These are phyloP conservation scores for Eustalomyia histrio DNA, from an alignment of 2,888 invertebrate genomes.

Conservation along the genomic window DNA sequence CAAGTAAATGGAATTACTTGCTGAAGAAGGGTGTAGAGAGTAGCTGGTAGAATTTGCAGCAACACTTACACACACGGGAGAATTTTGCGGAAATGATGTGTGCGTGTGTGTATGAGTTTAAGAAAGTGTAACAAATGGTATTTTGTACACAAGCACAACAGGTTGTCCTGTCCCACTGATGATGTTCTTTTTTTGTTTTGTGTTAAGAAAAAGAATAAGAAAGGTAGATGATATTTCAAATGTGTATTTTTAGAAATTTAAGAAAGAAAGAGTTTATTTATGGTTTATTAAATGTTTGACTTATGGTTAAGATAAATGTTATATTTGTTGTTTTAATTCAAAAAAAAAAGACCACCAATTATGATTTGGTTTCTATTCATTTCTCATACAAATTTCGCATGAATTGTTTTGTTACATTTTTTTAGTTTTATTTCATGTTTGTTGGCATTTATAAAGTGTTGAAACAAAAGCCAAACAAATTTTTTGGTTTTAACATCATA, in stretches of 20 bases:
- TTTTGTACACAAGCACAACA: slow-evolving; percentile 51
- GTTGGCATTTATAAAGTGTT: slow-evolving; percentile 42
- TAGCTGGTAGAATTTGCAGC: slow-evolving; percentile 18
- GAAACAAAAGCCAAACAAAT: slow-evolving; percentile 52
- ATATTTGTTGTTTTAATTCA: slow-evolving; percentile 12
- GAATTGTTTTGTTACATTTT: slow-evolving; percentile 10
- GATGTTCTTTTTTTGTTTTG: not conserved
- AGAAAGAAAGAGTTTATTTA: slow-evolving; percentile 31
- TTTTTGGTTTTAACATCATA: slow-evolving; percentile 65
- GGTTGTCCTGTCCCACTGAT: slow-evolving; percentile 37
- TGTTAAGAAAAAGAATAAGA: not conserved
- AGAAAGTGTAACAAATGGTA: slow-evolving; percentile 55
- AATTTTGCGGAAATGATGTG: slow-evolving; percentile 41
- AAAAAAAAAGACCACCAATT: slow-evolving; percentile 45
- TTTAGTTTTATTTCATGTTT: not conserved
- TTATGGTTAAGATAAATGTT: slow-evolving; percentile 25
- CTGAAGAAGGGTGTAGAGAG: not conserved
- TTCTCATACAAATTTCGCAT: slow-evolving; percentile 7
- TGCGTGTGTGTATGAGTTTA: slow-evolving; percentile 4
- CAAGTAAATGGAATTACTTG: not conserved
- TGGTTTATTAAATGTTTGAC: slow-evolving; percentile 48
- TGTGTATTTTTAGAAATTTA: too few species aligned
- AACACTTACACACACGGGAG: not conserved
- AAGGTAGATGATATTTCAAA: slow-evolving; percentile 37
- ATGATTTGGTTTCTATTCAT: slow-evolving; percentile 33